Conservation (phyloP, 1,140 invertebrate species). For the Rhyzopertha dominica region DNA sequence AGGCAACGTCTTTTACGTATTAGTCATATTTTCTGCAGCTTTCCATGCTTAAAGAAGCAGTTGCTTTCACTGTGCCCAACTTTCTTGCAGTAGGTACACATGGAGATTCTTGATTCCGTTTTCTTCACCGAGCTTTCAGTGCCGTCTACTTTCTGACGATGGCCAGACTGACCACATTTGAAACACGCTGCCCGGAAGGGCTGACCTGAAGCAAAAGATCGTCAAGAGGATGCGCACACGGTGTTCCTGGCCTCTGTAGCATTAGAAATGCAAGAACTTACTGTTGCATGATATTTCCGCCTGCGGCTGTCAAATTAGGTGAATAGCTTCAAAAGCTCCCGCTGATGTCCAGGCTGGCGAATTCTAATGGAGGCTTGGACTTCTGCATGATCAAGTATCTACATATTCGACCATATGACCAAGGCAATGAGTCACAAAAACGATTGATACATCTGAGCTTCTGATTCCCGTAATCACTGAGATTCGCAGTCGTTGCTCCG, state of each 20-base stretch:
- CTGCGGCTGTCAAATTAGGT: no score
- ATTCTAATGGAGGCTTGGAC: slow-evolving; percentile 6
- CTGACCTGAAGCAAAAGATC: no score
- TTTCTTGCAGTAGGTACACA: slow-evolving; percentile 2
- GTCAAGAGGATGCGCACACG: no score
- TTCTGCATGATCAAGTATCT: slow-evolving; percentile 10
- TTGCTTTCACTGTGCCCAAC: slow-evolving; percentile 4
- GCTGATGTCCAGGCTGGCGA: not conserved
- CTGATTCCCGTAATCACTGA: slow-evolving; percentile 14
- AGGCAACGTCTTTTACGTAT: slow-evolving; percentile 4
- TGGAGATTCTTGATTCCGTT: no score
- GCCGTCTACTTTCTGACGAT: no score
- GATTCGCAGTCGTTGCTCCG: slow-evolving; percentile 15
- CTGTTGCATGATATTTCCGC: no score
- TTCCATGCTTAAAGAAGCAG: slow-evolving; percentile 14
- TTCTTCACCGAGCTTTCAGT: no score
- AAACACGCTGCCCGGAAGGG: no score
- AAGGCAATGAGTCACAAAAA: slow-evolving; percentile 13
- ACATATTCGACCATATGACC: slow-evolving; percentile 15
- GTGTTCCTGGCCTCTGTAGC: no score
- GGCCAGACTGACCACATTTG: no score
- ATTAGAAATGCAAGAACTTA: no score
- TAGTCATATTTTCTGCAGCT: slow-evolving; percentile 6
- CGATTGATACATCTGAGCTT: slow-evolving; percentile 14
- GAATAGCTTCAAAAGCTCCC: no score